A percentile compares a stretch with the other conserved stretches of the same genome.
Conservation (phyloP, 2,797 vertebrate genomes). For the Malacoraja senta region DNA sequence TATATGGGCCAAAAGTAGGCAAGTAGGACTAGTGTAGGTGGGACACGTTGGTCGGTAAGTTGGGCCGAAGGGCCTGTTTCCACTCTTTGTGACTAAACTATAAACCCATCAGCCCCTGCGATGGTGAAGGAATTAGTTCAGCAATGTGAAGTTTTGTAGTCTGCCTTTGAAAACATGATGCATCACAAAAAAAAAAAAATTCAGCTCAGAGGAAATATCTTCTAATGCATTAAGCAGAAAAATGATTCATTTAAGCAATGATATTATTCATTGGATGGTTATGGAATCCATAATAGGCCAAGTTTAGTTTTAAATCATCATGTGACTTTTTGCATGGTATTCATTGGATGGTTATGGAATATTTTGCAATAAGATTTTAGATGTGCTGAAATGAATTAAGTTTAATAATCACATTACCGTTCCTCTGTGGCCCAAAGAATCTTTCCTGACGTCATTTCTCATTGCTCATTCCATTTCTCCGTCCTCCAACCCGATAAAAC, state of each 20-base stretch:
- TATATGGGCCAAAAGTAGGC: too few species aligned
- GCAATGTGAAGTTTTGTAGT: not conserved
- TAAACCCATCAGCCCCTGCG: too few species aligned
- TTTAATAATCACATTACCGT: not conserved
- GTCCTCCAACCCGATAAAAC: not conserved
- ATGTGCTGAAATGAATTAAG: not conserved
- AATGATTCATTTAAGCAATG: not conserved
- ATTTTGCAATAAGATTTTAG: not conserved
- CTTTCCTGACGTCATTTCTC: not conserved
- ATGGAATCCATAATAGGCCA: not conserved
- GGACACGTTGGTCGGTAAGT: too few species aligned
- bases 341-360: too few species aligned
- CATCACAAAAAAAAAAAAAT: not conserved
- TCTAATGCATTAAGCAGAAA: not conserved
- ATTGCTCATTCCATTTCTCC: not conserved
- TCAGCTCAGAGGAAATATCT: not conserved
- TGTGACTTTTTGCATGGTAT: not conserved
- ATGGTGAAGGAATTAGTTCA: too few species aligned
- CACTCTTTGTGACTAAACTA: too few species aligned
- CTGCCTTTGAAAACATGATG: not conserved
- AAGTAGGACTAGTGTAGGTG: too few species aligned
- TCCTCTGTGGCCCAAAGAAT: not conserved
- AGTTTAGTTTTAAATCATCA: not conserved
- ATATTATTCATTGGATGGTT: not conserved
- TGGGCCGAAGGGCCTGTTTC: too few species aligned